Evolutionary conservation across 1,140 invertebrate genomes (phyloP), one percentile per base, ranked within the genome.

Genomic region (Drosophila malerkotliana): DNA sequence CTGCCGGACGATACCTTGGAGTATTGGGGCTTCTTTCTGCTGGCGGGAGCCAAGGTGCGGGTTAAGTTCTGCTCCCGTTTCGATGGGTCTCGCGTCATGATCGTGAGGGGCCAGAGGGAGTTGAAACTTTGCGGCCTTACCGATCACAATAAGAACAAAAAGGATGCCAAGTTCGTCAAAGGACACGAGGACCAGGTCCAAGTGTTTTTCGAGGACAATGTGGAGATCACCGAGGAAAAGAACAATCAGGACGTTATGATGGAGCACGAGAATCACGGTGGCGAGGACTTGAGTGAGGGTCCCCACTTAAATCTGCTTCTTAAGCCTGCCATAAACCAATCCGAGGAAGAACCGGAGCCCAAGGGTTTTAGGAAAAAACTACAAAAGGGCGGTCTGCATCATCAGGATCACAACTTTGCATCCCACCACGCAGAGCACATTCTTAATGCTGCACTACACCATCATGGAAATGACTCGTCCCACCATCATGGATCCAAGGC

Each of bases 1-100:
- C 91, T 97, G 71, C 96, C 96, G 1, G 96, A 97, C 92, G 96
- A 97, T 82, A 96, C 96, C 21, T 92, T 97, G 34, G 96, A 97
- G 91, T 97, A 97, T 92, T 97, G 96, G 96, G 96, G 96, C 21
- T 98, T 97, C 93, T 97, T 96, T 92, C 91, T 98, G 12, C 93
- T 96, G 21, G 94, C 94, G 90, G 96, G 96, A 14, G 95, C 96
- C 10, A 94, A 93, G 12, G 95, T 97, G 1, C 93, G 93, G 51
- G 92, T 97, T 7, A 96, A 95, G 73, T 94, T 96, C 37, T 98
- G 97, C 92, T 97, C 96, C 44, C 94, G 95, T 92, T 96, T 94
- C 92, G 93, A 95, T 78, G 96, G 96, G 58, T 95, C 96, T 8
- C 94, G 95, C 56, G 94, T 97, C 79, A 92, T 97, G 62, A 95